Evolutionary conservation across 2,113 vertebrate species (phyloP).

Genomic region (Nycticorax nycticorax): DNA sequence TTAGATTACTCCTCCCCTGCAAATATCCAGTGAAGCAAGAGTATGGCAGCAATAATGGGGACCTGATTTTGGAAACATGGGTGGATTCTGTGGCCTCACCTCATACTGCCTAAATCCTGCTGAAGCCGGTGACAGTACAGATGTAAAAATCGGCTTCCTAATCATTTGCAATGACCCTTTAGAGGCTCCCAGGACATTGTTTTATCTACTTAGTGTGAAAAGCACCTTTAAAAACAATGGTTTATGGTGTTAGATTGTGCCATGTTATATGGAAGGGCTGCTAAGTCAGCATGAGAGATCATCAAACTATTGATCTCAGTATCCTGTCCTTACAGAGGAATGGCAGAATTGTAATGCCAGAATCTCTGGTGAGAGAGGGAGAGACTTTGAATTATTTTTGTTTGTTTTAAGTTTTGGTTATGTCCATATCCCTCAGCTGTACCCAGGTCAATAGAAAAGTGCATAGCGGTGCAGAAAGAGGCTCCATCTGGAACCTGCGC

Average conservation of each 20-base stretch:
- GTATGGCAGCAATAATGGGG: not conserved
- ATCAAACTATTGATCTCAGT: not conserved
- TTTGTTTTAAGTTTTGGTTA: conserved; percentile 43
- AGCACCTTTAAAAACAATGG: not conserved
- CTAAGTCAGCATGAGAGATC: not conserved
- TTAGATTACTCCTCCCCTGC: not conserved
- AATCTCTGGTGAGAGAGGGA: not conserved
- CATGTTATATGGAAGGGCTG: not conserved
- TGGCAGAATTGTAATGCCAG: not conserved
- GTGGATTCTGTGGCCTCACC: not conserved
- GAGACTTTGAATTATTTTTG: not conserved
- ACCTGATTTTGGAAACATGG: not conserved
- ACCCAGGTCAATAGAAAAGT: not conserved
- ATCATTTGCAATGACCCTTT: not conserved
- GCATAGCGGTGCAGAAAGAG: not conserved
- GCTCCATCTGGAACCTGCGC: not conserved
- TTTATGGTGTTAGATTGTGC: not conserved
- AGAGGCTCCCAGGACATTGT: not conserved
- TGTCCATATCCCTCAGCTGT: conserved; percentile 6
- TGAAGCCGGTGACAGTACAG: not conserved
- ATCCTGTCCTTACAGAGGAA: not conserved
- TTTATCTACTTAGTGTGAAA: not conserved
- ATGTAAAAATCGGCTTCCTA: not conserved
- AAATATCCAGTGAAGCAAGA: not conserved
- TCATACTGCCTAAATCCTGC: not conserved